Percentiles rank a stretch among this genome's conserved stretches.
phyloP scores from a whole-genome alignment of 2,797 vertebrate genomes.

The Halcyon leucocephala region DNA sequence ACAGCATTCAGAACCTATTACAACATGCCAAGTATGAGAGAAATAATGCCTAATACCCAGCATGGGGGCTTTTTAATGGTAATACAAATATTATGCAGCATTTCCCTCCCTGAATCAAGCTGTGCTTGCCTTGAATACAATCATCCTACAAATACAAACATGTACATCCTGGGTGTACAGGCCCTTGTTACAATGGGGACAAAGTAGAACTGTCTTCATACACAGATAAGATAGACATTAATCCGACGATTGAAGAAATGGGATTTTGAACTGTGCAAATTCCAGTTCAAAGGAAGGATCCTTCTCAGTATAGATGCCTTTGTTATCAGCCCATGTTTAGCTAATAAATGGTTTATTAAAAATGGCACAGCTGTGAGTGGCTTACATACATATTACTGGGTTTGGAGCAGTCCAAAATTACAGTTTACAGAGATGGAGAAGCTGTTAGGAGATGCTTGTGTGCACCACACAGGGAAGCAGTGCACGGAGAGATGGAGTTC shows the following conservation, averaged over 20 bases:
- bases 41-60: conserved; percentile 68
- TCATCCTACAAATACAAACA: conserved; percentile 61
- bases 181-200: conserved; percentile 15
- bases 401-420: neutral
- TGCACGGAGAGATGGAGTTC: neutral
- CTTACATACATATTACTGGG: conserved; percentile 18
- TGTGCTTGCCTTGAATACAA: conserved; percentile 27
- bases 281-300: conserved; percentile 69
- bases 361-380: conserved; percentile 45
- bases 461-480: neutral
- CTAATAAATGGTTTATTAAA: conserved; percentile 69
- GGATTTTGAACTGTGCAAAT: conserved; percentile 73
- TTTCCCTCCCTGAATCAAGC: conserved; percentile 49
- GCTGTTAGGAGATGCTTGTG: neutral
- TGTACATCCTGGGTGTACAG: conserved; percentile 1
- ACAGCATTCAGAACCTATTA: conserved; percentile 55
- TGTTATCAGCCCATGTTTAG: conserved; percentile 61
- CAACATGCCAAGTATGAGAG: conserved; percentile 18
- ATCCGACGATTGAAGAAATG: conserved; percentile 62
- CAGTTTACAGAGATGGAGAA: neutral
- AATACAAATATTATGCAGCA: conserved; percentile 58
- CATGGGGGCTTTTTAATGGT: conserved; percentile 65
- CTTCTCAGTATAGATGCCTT: conserved; percentile 61
- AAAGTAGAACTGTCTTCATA: conserved; percentile 45
- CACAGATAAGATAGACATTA: conserved; percentile 68